A percentile compares a stretch with the other conserved stretches of the same genome.
phyloP scores from a whole-genome alignment of 2,113 vertebrate species.

The Drymodes brunneopygia region DNA sequence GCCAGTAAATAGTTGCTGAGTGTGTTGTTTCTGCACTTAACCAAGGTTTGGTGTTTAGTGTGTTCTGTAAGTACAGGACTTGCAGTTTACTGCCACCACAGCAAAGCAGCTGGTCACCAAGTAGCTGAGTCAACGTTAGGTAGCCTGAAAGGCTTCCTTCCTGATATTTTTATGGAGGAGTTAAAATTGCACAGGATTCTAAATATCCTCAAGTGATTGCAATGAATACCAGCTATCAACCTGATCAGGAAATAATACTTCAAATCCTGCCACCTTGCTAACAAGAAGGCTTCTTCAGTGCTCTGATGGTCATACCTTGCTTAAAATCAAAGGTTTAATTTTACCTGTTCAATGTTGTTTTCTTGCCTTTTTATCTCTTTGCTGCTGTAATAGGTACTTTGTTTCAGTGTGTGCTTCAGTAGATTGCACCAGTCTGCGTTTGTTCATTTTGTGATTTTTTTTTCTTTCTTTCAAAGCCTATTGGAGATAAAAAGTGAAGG shows the following conservation, averaged over 20 bases:
- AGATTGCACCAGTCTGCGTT: neutral
- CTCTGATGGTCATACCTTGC: neutral
- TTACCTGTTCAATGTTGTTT: neutral
- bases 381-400: neutral
- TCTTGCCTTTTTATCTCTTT: neutral
- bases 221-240: neutral
- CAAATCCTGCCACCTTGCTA: neutral
- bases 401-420: neutral
- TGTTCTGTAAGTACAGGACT: neutral
- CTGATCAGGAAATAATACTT: neutral
- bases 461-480: neutral
- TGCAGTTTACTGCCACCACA: neutral
- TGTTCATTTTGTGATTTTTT: neutral
- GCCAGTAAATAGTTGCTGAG: slow-evolving; percentile 7
- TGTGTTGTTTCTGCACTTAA: neutral
- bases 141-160: neutral
- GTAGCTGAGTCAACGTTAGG: neutral
- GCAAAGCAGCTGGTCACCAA: slow-evolving; percentile 21
- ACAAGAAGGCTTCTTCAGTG: neutral
- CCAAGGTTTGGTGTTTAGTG: slow-evolving; percentile 1
- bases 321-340: neutral
- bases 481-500: neutral
- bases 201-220: neutral
- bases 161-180: neutral
- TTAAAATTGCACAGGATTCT: neutral